Base-by-base conservation (phyloP, 2,797 vertebrate species). In the Poeciliopsis paucimaculata region DNA sequence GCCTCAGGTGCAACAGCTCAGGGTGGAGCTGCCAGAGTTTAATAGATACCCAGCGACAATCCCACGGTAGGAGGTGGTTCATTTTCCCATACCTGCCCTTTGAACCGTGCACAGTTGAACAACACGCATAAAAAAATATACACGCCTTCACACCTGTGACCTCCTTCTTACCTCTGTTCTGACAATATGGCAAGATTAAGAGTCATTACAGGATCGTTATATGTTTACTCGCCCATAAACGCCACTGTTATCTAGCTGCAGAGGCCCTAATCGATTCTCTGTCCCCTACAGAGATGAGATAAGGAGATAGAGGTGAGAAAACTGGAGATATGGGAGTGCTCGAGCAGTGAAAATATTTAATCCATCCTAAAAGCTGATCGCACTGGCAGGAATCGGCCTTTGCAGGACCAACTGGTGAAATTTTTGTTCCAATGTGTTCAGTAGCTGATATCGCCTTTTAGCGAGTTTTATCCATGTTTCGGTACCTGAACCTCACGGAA, bases 41-140 rank as follows among this genome's bases (percentile, higher is more conserved):
- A 93, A 93, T 94, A 80, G 88, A 84, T 85, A 91, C 83, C 88
- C 75, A 85, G 86, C 80, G 81, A 86, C 89, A 83, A 90, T 94
- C 93, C 92, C 94, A 93, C 90, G 81, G 93, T 90, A 77, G 78
- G 78, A 85, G 73, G 72, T 85, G 76, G 53, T 76, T 90, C 77
- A 74, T 92, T 93, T 93, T 93, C 91, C 90, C 90, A 93, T 88
- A 89, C 80, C 80, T 92, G 89, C 86, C 82, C 93, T 94, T 94
- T 93, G 88, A 91, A 90, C 90, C 45, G 1, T 12, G 20, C 3
- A 86, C 77, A 81, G 74, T 62, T 62, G 39, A 77, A 47, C 83
- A 75, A 73, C 83, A 82, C 36, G 28, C 84, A 90, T 83, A 87
- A 83, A 53, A 34, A 91, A 86, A 90, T 83, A 87, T 81, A 82